phyloP scores from a whole-genome alignment of 2,888 invertebrate genomes.

The Caradrina kadenii region DNA sequence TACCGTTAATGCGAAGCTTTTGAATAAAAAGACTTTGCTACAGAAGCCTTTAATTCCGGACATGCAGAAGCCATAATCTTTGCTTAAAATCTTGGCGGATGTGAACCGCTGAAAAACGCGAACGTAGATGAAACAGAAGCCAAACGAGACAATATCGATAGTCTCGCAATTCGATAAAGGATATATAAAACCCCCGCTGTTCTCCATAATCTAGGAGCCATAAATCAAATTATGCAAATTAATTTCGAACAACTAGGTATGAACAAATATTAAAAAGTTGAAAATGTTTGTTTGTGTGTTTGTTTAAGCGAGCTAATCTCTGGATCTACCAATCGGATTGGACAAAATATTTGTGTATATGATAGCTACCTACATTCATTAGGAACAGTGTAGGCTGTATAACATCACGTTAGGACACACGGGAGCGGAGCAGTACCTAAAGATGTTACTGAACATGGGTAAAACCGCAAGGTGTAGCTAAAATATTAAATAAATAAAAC shows the following conservation, averaged over 20 bases:
- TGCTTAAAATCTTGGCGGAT: constrained; percentile 48
- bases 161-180: constrained; percentile 6
- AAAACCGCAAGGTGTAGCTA: too few relatives aligned
- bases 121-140: constrained; percentile 40
- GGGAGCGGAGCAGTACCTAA: too few relatives aligned
- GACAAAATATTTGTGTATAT: too few relatives aligned
- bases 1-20: constrained; percentile 7
- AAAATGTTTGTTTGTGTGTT: too few relatives aligned
- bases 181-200: constrained; percentile 14
- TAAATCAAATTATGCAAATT: constrained; percentile 49
- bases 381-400: too few relatives aligned
- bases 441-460: too few relatives aligned
- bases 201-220: constrained; percentile 1
- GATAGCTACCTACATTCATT: too few relatives aligned
- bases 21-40: constrained; percentile 16
- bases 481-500: constrained; percentile 42
- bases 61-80: constrained; percentile 50
- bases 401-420: too few relatives aligned
- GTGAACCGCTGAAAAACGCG: constrained; percentile 31
- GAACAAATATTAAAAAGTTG: too few relatives aligned
- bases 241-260: constrained; percentile 5
- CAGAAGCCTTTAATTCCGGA: constrained; percentile 51
- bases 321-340: too few relatives aligned
- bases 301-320: too few relatives aligned
- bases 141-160: constrained; percentile 17